Percentiles rank a stretch among this genome's conserved stretches.
Evolutionary conservation across 2,797 vertebrate genomes (phyloP).

Genomic region (Peromyscus melanophrys): DNA sequence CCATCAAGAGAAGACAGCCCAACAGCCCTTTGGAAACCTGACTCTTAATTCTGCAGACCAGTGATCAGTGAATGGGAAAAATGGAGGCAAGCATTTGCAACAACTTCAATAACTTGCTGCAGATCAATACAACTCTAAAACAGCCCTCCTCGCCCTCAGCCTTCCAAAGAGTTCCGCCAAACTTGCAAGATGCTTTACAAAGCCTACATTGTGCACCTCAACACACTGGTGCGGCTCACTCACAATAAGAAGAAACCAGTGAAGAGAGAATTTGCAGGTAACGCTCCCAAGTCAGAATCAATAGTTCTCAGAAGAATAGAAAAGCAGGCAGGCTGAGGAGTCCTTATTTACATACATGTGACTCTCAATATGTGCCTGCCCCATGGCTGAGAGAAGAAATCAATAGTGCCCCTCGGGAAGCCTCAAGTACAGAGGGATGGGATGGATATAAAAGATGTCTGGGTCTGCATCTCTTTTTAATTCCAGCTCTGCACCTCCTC

Average conservation of each 20-base stretch:
- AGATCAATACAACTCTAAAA: conserved; percentile 87
- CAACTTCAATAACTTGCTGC: conserved; percentile 85
- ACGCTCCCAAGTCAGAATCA: conserved; percentile 73
- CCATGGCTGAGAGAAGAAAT: conserved; percentile 83
- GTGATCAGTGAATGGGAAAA: conserved; percentile 86
- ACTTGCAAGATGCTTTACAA: conserved; percentile 72
- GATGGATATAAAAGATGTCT: conserved; percentile 57
- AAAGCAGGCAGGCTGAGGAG: not conserved
- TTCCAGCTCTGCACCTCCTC: conserved; percentile 61
- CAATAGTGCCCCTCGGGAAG: conserved; percentile 74
- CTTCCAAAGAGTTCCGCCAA: conserved; percentile 73
- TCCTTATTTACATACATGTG: conserved; percentile 80
- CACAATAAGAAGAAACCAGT: conserved; percentile 51
- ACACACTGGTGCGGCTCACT: not conserved
- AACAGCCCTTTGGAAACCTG: conserved; percentile 70
- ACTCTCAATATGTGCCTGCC: conserved; percentile 78
- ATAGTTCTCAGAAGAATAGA: conserved; percentile 74
- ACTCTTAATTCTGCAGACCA: conserved; percentile 86
- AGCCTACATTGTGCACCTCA: conserved; percentile 65
- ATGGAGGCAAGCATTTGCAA: conserved; percentile 86
- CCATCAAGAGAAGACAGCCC: conserved; percentile 77
- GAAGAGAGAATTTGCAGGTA: conserved; percentile 66
- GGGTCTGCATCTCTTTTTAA: conserved; percentile 63
- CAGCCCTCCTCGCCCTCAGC: conserved; percentile 55
- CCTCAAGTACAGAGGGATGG: conserved; percentile 15